A percentile compares a stretch with the other conserved stretches of the same genome.
These are phyloP conservation scores for Jaculus jaculus DNA, from an alignment of 2,113 vertebrate species.

Conservation along the genomic window DNA sequence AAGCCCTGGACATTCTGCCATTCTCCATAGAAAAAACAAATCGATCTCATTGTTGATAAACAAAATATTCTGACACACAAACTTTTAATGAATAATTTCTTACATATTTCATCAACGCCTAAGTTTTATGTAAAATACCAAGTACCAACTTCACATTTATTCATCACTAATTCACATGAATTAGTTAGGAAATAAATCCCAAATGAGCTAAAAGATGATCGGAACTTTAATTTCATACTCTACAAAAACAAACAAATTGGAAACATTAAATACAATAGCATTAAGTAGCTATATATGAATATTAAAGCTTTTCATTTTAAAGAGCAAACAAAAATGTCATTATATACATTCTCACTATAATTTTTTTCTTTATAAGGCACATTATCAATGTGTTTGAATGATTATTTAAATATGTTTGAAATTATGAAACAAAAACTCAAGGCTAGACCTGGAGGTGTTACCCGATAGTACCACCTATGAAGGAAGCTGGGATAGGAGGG, in stretches of 20 bases:
- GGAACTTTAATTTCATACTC: conserved; percentile 36
- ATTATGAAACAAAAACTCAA: background rate
- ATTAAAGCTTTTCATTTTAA: conserved; percentile 41
- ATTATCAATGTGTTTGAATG: conserved; percentile 4
- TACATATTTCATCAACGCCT: conserved; percentile 15
- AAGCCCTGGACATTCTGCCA: background rate
- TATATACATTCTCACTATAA: background rate
- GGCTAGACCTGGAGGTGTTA: background rate
- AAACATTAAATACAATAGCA: conserved; percentile 42
- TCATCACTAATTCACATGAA: conserved; percentile 41
- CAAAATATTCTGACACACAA: background rate
- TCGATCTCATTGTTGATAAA: background rate
- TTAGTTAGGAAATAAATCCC: background rate
- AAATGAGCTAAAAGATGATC: conserved; percentile 1
- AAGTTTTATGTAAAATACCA: conserved; percentile 22
- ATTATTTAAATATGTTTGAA: conserved; percentile 43
- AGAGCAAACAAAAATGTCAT: background rate
- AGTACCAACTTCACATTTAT: background rate
- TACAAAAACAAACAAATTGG: conserved; percentile 36
- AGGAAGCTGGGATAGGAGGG: background rate
- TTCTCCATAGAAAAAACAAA: background rate
- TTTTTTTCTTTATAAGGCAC: conserved; percentile 1
- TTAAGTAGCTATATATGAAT: conserved; percentile 40
- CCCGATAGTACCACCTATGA: too few species aligned
- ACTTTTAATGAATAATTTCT: conserved; percentile 8